Evolutionary conservation across 2,797 vertebrate genomes (phyloP).

Genomic region (Naso thynnoides): DNA sequence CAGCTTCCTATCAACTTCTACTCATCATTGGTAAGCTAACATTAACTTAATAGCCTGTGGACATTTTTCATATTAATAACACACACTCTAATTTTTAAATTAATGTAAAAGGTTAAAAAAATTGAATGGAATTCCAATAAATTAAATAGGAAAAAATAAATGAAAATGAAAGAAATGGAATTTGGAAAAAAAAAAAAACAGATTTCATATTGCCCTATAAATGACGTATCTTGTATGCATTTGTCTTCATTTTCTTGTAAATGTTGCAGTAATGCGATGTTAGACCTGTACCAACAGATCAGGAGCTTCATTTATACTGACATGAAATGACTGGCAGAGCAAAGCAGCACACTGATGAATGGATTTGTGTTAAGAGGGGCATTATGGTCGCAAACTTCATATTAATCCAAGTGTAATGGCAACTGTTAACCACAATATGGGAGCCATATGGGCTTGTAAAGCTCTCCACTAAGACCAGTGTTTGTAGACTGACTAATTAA

Average conservation of each 20-base stretch:
- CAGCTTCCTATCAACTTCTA: too few species aligned
- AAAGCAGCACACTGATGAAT: conserved; percentile 8
- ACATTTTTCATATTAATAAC: too few species aligned
- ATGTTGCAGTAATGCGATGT: not conserved
- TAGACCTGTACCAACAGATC: not conserved
- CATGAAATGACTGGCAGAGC: not conserved
- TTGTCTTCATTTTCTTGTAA: not conserved
- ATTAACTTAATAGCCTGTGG: too few species aligned
- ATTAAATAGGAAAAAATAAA: too few species aligned
- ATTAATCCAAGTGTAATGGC: not conserved
- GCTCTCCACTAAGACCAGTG: not conserved
- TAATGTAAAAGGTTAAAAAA: too few species aligned
- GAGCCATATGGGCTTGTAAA: conserved; percentile 12
- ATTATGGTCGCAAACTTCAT: not conserved
- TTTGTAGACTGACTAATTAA: not conserved
- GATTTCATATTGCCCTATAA: too few species aligned
- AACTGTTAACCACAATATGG: conserved; percentile 2
- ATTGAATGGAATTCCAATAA: too few species aligned
- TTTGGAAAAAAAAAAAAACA: too few species aligned
- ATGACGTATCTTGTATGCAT: too few species aligned
- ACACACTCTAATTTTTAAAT: too few species aligned
- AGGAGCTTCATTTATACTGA: not conserved
- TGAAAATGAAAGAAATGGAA: too few species aligned
- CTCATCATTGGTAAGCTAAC: too few species aligned
- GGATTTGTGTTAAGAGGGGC: not conserved